Conservation (phyloP, 1,140 invertebrate species). For the Lepeophtheirus salmonis region DNA sequence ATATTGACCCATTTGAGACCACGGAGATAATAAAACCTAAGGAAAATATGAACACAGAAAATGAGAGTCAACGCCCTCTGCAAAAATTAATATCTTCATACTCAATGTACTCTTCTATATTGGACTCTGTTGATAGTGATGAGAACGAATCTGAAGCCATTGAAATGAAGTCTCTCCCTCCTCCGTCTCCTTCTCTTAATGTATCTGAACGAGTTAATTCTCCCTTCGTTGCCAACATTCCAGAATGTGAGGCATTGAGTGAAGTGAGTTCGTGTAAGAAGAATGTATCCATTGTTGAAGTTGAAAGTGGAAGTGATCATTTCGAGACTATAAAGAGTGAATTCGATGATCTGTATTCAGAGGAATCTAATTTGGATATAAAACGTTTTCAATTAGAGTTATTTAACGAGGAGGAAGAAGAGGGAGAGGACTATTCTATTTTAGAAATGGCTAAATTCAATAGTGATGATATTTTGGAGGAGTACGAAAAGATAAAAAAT, state of each 20-base stretch:
- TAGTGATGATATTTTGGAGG: neutral
- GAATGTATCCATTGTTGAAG: neutral
- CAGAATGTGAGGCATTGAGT: too few species aligned
- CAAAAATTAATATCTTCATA: neutral
- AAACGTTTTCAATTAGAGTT: neutral
- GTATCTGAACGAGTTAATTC: too few species aligned
- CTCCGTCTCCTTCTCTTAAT: too few species aligned
- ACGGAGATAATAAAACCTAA: too few species aligned
- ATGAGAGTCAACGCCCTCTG: too few species aligned
- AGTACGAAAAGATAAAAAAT: neutral
- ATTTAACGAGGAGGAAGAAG: neutral
- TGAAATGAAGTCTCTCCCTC: too few species aligned
- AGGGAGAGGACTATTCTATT: neutral
- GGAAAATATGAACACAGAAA: too few species aligned
- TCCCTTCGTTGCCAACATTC: too few species aligned
- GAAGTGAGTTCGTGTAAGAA: neutral
- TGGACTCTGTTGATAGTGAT: neutral
- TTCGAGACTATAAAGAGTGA: neutral
- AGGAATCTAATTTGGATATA: neutral
- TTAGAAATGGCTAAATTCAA: neutral
- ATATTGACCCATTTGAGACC: neutral
- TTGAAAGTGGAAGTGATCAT: neutral
- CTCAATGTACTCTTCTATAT: neutral
- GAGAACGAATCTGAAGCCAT: neutral
- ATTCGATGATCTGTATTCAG: neutral